Evolutionary conservation across 2,797 vertebrate species (phyloP), one percentile per base, ranked within the genome.

Genomic region (Microcaecilia unicolor): DNA sequence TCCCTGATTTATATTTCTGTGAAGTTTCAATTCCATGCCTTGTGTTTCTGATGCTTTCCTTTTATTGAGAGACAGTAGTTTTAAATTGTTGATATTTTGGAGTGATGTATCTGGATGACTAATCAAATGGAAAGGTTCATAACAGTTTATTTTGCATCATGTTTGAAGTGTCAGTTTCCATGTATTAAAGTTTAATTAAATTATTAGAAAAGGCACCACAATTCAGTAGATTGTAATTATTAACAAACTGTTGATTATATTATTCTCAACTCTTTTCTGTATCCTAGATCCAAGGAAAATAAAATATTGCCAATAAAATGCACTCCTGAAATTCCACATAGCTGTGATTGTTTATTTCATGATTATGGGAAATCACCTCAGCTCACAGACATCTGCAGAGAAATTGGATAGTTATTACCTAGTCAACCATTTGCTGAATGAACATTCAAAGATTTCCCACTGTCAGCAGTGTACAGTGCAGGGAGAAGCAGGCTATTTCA

Each of bases 71-170:
- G n/a, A n/a, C n/a, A 80, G 14, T 68, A 46, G 67, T 66, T 55
- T 70, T 45, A 64, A 41, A 43, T 10, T 40, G 51, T 68, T 64
- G 69, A 74, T 74, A 52, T 69, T 80, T 51, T 51, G 51, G 81
- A 68, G 56, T 60, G 60, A 78, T 67, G 68, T 82, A 83, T 75
- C 73, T 80, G 74, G 58, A 72, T 63, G 64, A 76, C 63, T 81
- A 61, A 80, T 26, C 34, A 46, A 41, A 32, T 24, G 53, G 47
- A 50, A n/a, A 40, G 55, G 29, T 58, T 45, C n/a, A 22, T 27
- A n/a, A 59, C 9, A 1, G 44, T 51, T 60, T 60, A 44, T 61
- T 66, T 55, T 63, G 49, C 40, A 58, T 64, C 61, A 55, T 67
- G 58, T 70, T 63, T 63, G 37, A 72, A 45, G 43, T 64, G 57